Evolutionary conservation across 2,797 vertebrate species (phyloP).

Genomic region (Lepus townsendii): DNA sequence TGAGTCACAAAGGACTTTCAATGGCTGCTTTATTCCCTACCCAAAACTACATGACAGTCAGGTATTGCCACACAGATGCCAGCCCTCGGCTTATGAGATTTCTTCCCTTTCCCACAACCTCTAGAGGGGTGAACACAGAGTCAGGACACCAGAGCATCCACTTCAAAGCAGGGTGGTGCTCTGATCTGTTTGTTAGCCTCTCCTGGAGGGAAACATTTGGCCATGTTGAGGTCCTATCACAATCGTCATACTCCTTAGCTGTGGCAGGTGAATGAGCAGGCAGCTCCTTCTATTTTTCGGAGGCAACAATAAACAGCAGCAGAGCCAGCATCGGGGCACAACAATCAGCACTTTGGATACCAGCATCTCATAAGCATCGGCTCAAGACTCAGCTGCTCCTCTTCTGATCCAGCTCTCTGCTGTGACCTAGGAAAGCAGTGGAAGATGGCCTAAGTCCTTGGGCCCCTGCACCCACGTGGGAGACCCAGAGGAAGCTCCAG

Average conservation of each 20-base stretch:
- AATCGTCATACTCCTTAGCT: conserved; percentile 15
- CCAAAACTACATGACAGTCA: conserved; percentile 7
- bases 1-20: background rate
- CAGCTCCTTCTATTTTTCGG: background rate
- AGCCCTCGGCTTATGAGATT: background rate
- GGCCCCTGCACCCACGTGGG: too few species aligned
- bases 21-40: background rate
- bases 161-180: conserved; percentile 33
- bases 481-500: too few species aligned
- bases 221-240: background rate
- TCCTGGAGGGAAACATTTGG: background rate
- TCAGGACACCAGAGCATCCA: background rate
- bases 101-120: conserved; percentile 23
- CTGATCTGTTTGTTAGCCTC: conserved; percentile 1
- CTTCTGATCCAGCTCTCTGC: too few species aligned
- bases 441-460: too few species aligned
- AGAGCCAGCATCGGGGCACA: too few species aligned
- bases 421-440: too few species aligned
- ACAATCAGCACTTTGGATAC: too few species aligned
- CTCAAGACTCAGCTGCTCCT: too few species aligned
- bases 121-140: background rate
- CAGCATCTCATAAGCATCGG: background rate
- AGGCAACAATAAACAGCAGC: conserved; percentile 25
- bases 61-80: background rate
- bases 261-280: background rate